Base-by-base conservation (phyloP, 2,797 vertebrate genomes). In the Mormyrops attenuatus region DNA sequence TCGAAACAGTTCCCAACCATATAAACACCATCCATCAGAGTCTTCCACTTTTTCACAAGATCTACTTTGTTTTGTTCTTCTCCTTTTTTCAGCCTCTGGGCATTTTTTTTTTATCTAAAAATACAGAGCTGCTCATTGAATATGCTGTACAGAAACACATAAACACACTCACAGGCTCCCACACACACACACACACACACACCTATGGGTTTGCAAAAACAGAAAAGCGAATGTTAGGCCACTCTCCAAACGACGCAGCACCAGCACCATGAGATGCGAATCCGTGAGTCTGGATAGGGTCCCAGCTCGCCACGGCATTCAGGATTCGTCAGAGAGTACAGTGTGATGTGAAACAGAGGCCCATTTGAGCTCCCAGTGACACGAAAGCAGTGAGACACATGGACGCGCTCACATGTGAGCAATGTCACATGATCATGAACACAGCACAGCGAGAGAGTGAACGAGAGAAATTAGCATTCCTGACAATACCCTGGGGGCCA, bases 391-490 rank as follows among this genome's bases (percentile, higher is more conserved):
- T 69, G 63, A 73, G 66, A 38, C 30, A 73, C 66, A 73, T 38
- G 66, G 30, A 15, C 13, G 5, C 1, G 26, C 26, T 34, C 63
- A 69, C 26, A 15, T 38, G 26, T 69, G 66, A 73, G 30, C 30
- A 38, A 91, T 87, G 85, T 73, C 30, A 90, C 82, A 41, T 52
- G 84, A 88, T 38, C 60, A 89, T 60, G 66, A 80, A 47, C 69
- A 73, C 55, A 22, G 86, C 84, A 26, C n/a, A 30, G 22, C 5
- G 13, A 20, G 50, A 55, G 50, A n/a, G 52, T 57, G 52, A 53
- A 50, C 44, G 38, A 90, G 88, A 90, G 90, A 94, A 92, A 94
- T 94, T 94, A 85, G 90, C 93, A 94, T 95, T 93, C 90, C 90
- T 89, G 90, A 92, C 89, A 90, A 89, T 82, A 55, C 91, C 90